Evolutionary conservation across 1,140 invertebrate species (phyloP).

Genomic region (Magallana gigas): DNA sequence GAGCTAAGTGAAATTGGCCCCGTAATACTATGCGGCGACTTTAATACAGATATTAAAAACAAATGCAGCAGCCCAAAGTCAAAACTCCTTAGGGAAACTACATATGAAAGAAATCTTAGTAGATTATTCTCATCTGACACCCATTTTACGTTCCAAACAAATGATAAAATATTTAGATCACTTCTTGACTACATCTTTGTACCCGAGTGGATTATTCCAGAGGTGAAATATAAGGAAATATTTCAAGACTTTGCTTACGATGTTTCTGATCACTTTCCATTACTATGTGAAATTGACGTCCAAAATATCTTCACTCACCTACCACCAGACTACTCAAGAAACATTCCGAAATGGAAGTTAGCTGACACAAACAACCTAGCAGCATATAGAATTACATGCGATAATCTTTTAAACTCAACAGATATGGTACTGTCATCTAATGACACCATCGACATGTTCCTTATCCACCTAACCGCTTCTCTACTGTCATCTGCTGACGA

Average conservation of each 20-base stretch:
- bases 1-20: too few species aligned
- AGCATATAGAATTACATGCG: not conserved
- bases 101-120: too few species aligned
- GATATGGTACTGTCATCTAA: not conserved
- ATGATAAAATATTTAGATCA: too few species aligned
- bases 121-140: not conserved
- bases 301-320: too few species aligned
- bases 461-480: not conserved
- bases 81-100: too few species aligned
- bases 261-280: not conserved
- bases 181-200: not conserved
- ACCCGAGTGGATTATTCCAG: not conserved
- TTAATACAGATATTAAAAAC: too few species aligned
- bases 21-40: too few species aligned
- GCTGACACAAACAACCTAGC: not conserved
- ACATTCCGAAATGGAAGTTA: not conserved
- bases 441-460: not conserved
- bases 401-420: not conserved
- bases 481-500: not conserved
- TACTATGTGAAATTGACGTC: not conserved
- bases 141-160: not conserved
- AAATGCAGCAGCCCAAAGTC: too few species aligned
- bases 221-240: not conserved
- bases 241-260: not conserved
- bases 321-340: too few species aligned